Evolutionary conservation across 2,888 invertebrate genomes (phyloP).

Genomic region (Patella ulyssiponensis): DNA sequence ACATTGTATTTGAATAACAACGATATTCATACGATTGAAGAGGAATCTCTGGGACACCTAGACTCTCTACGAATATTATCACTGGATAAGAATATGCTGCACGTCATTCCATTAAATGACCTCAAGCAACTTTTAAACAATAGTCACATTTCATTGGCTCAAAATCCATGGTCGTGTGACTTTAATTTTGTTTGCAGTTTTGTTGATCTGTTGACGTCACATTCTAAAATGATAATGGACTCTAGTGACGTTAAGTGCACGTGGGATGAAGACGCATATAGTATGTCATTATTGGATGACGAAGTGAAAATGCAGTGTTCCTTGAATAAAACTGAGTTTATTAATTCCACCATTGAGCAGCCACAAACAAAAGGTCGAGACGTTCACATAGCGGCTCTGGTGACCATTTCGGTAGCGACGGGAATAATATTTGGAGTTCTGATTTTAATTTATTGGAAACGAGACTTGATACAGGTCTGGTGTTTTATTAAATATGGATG

Average conservation of each 20-base stretch:
- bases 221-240: slow-evolving; percentile 14
- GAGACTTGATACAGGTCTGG: slow-evolving; percentile 36
- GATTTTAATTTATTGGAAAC: slow-evolving; percentile 31
- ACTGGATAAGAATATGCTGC: slow-evolving; percentile 36
- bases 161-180: slow-evolving; percentile 38
- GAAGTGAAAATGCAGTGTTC: slow-evolving; percentile 12
- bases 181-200: slow-evolving; percentile 35
- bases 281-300: slow-evolving; percentile 17
- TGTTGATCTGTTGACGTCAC: slow-evolving; percentile 20
- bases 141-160: slow-evolving; percentile 21
- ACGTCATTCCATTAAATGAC: slow-evolving; percentile 20
- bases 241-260: slow-evolving; percentile 15
- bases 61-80: slow-evolving; percentile 31
- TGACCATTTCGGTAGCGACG: slow-evolving; percentile 28
- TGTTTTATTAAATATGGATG: slow-evolving; percentile 41
- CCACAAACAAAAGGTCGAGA: slow-evolving; percentile 1
- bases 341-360: slow-evolving; percentile 12
- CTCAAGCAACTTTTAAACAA: slow-evolving; percentile 9
- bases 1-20: slow-evolving; percentile 43
- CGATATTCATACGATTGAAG: slow-evolving; percentile 37
- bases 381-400: slow-evolving; percentile 7
- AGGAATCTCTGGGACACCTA: slow-evolving; percentile 37
- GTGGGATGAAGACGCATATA: background rate
- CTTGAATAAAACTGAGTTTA: slow-evolving; percentile 16
- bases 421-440: slow-evolving; percentile 23